A percentile compares a stretch with the other conserved stretches of the same genome.
Conservation (phyloP, 53 echinoderm and acorn worm genomes). For the Apostichopus leukothele region DNA sequence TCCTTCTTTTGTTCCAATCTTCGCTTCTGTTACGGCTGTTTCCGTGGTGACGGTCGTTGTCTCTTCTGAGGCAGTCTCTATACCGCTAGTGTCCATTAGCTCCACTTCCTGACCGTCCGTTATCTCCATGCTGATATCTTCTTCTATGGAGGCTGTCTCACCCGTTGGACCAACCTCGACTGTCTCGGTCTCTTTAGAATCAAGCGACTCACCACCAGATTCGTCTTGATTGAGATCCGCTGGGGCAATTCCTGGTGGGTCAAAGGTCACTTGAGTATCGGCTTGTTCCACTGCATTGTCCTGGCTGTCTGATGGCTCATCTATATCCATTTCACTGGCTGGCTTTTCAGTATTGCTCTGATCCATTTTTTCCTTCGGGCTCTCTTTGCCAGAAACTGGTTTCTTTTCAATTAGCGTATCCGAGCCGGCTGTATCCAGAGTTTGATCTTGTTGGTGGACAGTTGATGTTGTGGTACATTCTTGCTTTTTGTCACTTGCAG, state of each 20-base stretch:
- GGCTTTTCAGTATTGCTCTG: not conserved
- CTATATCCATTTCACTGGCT: not conserved
- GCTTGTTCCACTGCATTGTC: not conserved
- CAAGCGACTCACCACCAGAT: not conserved
- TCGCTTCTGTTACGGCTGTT: not conserved
- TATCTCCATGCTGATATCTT: slow-evolving; percentile 1
- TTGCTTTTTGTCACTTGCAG: not conserved
- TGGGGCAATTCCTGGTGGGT: not conserved
- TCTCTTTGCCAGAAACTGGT: not conserved
- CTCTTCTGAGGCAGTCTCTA: slow-evolving; percentile 24
- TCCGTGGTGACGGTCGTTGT: slow-evolving; percentile 27
- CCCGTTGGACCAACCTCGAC: not conserved
- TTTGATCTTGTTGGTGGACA: not conserved
- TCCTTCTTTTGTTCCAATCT: not conserved
- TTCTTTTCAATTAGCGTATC: not conserved
- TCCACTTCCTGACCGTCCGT: slow-evolving; percentile 16
- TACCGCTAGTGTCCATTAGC: slow-evolving; percentile 3
- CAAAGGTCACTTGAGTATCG: not conserved
- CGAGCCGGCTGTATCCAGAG: not conserved
- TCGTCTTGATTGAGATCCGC: not conserved
- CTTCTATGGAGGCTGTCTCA: not conserved
- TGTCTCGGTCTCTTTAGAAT: not conserved
- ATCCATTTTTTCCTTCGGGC: not conserved
- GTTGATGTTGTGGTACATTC: not conserved
- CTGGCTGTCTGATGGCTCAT: not conserved